Evolutionary conservation across 2,888 invertebrate genomes (phyloP).

Genomic region (Rhynchonema sp.): DNA sequence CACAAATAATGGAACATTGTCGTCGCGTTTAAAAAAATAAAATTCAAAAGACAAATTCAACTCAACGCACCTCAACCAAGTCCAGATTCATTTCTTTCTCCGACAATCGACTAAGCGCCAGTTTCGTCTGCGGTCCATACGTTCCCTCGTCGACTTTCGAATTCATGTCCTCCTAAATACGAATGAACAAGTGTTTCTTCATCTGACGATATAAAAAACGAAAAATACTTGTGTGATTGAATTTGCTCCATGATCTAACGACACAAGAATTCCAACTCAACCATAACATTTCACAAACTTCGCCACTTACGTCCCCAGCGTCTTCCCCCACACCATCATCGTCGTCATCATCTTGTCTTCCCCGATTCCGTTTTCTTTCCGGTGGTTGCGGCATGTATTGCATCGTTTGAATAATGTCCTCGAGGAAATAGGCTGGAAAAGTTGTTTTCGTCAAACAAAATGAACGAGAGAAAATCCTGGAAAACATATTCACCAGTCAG

Average conservation of each 20-base stretch:
- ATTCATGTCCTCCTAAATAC: not conserved
- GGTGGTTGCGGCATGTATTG: conserved; percentile 58
- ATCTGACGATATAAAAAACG: too few species aligned
- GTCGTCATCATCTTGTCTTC: conserved; percentile 38
- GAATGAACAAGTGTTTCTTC: not conserved
- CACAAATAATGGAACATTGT: not conserved
- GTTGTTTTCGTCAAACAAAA: too few species aligned
- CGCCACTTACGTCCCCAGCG: conserved; percentile 17
- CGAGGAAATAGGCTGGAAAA: conserved; percentile 62
- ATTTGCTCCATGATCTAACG: too few species aligned
- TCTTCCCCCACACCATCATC: conserved; percentile 31
- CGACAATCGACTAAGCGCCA: conserved; percentile 52
- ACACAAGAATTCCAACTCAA: too few species aligned
- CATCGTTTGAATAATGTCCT: conserved; percentile 72
- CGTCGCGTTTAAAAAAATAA: not conserved
- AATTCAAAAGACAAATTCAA: not conserved
- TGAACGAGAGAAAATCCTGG: too few species aligned
- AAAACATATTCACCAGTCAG: too few species aligned
- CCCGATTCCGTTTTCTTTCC: conserved; percentile 42
- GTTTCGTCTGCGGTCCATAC: conserved; percentile 17
- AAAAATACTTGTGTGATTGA: too few species aligned
- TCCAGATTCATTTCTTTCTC: conserved; percentile 86
- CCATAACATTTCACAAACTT: too few species aligned
- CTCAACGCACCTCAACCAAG: conserved; percentile 49
- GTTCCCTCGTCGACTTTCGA: not conserved